phyloP scores from a whole-genome alignment of 2,113 vertebrate genomes.

The Heterochromis multidens region DNA sequence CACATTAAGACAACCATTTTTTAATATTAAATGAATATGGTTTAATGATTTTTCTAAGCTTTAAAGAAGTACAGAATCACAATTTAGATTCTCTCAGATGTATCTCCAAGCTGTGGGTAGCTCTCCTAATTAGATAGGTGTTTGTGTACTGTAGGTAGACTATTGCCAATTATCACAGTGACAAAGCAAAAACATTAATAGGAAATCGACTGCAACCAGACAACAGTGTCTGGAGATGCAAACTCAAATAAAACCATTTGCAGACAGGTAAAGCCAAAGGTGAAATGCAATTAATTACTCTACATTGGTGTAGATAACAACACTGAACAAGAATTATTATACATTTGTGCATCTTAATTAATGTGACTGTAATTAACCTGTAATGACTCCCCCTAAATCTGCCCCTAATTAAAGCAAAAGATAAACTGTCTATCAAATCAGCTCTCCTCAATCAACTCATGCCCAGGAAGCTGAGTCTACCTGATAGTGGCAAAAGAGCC shows the following conservation, averaged over 20 bases:
- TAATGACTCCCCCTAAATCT: slow-evolving; percentile 23
- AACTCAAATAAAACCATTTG: slow-evolving; percentile 45
- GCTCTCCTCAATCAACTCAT: background rate
- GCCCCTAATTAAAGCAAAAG: slow-evolving; percentile 62
- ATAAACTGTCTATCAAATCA: slow-evolving; percentile 55
- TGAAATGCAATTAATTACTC: slow-evolving; percentile 60
- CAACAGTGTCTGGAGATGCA: slow-evolving; percentile 34
- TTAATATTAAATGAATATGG: slow-evolving; percentile 13
- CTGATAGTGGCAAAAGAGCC: background rate
- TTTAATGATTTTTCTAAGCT: slow-evolving; percentile 30
- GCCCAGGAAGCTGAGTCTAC: slow-evolving; percentile 2
- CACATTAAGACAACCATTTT: slow-evolving; percentile 3
- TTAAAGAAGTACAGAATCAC: slow-evolving; percentile 35
- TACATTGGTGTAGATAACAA: slow-evolving; percentile 23
- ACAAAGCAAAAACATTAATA: slow-evolving; percentile 60
- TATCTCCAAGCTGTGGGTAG: slow-evolving; percentile 27
- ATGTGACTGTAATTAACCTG: slow-evolving; percentile 57
- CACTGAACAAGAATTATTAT: slow-evolving; percentile 41
- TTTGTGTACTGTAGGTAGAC: slow-evolving; percentile 41
- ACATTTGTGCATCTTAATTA: slow-evolving; percentile 58
- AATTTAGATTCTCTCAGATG: slow-evolving; percentile 50
- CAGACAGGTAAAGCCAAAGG: slow-evolving; percentile 58
- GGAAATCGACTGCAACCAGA: slow-evolving; percentile 39
- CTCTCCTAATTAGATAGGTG: slow-evolving; percentile 55
- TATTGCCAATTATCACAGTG: slow-evolving; percentile 62